Evolutionary conservation across 2,113 vertebrate species (phyloP), one percentile per base, ranked within the genome.

Genomic region (Ctenomys sociabilis): DNA sequence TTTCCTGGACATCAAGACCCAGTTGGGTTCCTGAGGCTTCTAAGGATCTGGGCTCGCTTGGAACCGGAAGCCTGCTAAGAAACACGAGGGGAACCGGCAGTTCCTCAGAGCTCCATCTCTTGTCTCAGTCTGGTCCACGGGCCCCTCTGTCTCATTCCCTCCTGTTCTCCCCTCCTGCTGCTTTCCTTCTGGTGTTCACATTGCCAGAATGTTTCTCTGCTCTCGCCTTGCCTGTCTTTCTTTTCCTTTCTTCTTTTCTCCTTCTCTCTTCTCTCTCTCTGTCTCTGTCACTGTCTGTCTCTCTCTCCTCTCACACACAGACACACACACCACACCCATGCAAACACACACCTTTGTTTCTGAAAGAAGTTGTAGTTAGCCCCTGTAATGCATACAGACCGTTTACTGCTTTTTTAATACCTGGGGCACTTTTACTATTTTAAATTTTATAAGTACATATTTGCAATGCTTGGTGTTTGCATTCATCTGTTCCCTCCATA

Each of bases 81-180:
- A 75, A 37, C 35, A n/a, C 7, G 35, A 72, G 45, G 68, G 13
- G 37, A 77, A 66, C 10, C 11, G 13, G 57, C n/a, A 40, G 17
- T 52, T 88, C 64, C n/a, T 93, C 3, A 1, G 77, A 68, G 88
- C 70, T 87, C 73, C 0, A 0, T 35, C 30, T 73, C 66, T 59
- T n/a, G 0, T 24, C 52, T 80, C n/a, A 78, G 61, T 3, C 17
- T 61, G 28, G 7, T 10, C 59, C 35, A 0, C 19, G 21, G 3
- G 13, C 52, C 73, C 66, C 61, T 40, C 84, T 28, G 45, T 80
- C 61, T 73, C n/a, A n/a, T 57, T 43, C 30, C 89, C n/a, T 8
- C 2, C 26, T 10, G 1, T 73, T 72, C 35, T 54, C 14, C 75
- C 45, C 24, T 59, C 14, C 72, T 32, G 49, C 40, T 28, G 21